Evolutionary conservation across 2,113 vertebrate genomes (phyloP), one percentile per base, ranked within the genome.

Genomic region (Alethe castanea): DNA sequence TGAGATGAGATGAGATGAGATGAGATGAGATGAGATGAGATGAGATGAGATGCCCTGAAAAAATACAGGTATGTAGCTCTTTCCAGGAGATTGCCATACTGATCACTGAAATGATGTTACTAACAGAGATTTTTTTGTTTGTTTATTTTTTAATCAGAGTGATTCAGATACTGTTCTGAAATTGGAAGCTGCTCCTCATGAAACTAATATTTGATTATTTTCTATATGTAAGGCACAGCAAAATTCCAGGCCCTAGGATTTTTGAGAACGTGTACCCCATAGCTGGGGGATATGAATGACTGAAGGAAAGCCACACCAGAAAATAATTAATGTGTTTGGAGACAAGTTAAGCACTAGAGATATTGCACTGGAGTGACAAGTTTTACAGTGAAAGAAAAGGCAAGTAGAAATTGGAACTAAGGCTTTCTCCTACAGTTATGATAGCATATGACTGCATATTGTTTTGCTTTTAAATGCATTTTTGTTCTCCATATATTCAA

Each of bases 141-240:
- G 2, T n/a, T 89, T 66, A 8, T 56, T 81, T 89, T 87, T 81
- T 45, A 52, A 48, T 72, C 36, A 14, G 4, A 57, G 10, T 45
- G 36, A 40, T 86, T 87, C 65, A 80, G 36, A 54, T 42, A 45
- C 12, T 61, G 19, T 59, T 90, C 91, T 52, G 80, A 94, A 87
- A 71, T 14, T 44, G 47, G 44, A 94, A 91, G 24, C 8, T 54
- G 26, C 86, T 89, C 52, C 48, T 93, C 19, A 26, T 64, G 62
- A 85, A 92, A 74, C 38, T 67, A 88, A 92, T 91, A 90, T 79
- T 84, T 92, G 33, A 73, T 81, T 91, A 74, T 87, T 96, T 89
- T 77, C 83, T 40, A 23, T 38, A 67, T 85, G 31, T 93, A 77
- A 90, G 61, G 54, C 80, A 92, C 20, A 77, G 69, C 13, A 47